Conservation (phyloP, 2,113 vertebrate species). For the Raja brachyura region DNA sequence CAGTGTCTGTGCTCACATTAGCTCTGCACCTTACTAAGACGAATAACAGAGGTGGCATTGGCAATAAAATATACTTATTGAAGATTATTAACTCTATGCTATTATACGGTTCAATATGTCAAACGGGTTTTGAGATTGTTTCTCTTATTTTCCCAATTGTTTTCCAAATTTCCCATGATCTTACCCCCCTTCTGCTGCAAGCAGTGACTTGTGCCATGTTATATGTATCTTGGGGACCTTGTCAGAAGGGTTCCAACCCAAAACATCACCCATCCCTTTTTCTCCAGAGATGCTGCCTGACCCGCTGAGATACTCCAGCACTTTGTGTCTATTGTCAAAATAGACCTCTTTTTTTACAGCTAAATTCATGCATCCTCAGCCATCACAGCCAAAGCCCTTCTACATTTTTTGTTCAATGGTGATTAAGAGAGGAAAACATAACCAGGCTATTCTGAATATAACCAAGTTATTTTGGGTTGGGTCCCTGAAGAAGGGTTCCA, state of each 20-base stretch:
- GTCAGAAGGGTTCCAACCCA: not conserved
- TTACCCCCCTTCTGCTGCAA: not conserved
- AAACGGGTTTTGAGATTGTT: not conserved
- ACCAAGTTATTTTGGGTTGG: too few relatives aligned
- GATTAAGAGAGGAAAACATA: not conserved
- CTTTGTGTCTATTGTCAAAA: not conserved
- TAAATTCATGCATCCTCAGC: not conserved
- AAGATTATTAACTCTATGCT: too few relatives aligned
- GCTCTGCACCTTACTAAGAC: too few relatives aligned
- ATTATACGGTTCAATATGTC: not conserved
- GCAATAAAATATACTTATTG: too few relatives aligned
- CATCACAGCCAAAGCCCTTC: not conserved
- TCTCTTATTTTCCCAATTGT: not conserved
- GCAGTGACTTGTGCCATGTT: not conserved
- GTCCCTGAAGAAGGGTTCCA: too few relatives aligned
- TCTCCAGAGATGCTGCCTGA: too few relatives aligned
- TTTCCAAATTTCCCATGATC: not conserved
- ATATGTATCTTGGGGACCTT: not conserved
- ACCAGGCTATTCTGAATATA: too few relatives aligned
- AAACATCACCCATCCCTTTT: too few relatives aligned
- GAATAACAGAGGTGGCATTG: too few relatives aligned
- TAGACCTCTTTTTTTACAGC: not conserved
- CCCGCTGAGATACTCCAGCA: too few relatives aligned
- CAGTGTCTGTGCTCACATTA: too few relatives aligned
- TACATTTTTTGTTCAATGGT: not conserved